A percentile compares a stretch with the other conserved stretches of the same genome.
phyloP scores from a whole-genome alignment of 2,888 invertebrate species.

The Gortyna flavago region DNA sequence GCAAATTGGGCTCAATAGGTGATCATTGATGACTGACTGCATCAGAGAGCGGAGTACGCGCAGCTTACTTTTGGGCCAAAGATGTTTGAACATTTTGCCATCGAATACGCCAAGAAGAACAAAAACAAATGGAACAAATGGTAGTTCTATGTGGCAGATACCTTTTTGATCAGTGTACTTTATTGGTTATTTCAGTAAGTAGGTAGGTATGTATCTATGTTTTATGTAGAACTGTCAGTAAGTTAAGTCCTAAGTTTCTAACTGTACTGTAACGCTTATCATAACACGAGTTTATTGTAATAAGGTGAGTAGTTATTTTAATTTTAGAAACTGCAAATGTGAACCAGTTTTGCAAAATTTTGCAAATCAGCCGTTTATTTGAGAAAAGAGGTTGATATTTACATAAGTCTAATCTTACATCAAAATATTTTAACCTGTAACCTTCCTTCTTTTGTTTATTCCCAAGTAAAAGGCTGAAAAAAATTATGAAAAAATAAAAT shows the following conservation, averaged over 20 bases:
- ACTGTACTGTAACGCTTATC: constrained; percentile 53
- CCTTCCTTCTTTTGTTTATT: not conserved
- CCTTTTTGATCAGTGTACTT: constrained; percentile 13
- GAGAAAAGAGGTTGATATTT: constrained; percentile 17
- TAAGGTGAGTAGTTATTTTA: constrained; percentile 19
- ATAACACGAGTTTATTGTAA: constrained; percentile 32
- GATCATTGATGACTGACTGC: not conserved
- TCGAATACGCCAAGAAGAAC: not conserved
- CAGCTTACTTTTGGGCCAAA: not conserved
- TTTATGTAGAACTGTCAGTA: constrained; percentile 14
- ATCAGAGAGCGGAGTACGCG: not conserved
- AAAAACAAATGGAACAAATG: no score
- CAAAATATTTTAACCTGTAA: constrained; percentile 20
- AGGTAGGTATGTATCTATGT: no score
- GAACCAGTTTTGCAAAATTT: constrained; percentile 29
- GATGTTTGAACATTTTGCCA: not conserved
- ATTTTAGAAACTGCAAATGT: constrained; percentile 43
- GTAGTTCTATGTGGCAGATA: not conserved
- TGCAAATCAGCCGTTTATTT: constrained; percentile 24
- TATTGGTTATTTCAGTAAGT: constrained; percentile 24
- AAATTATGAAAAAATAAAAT: constrained; percentile 41
- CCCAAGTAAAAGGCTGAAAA: constrained; percentile 26
- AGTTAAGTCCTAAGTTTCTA: constrained; percentile 29
- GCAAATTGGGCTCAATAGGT: not conserved
- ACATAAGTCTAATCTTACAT: constrained; percentile 2